These are phyloP conservation scores for Dipodomys merriami DNA, from an alignment of 2,113 vertebrate species.

Conservation along the genomic window DNA sequence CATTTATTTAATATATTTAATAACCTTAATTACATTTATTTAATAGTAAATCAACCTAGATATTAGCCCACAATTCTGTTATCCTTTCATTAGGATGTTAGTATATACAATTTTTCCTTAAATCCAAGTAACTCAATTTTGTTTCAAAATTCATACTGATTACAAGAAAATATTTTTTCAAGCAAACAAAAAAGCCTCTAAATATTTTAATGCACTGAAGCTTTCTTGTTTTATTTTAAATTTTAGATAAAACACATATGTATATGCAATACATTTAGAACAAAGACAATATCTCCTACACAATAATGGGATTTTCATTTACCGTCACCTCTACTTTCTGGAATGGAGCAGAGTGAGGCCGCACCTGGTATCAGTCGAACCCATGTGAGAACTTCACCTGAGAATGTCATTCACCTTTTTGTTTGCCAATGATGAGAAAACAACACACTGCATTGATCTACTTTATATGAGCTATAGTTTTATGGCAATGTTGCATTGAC, in stretches of 20 bases:
- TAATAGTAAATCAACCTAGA: background rate
- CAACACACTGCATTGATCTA: background rate
- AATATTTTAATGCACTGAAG: no score
- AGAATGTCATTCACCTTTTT: background rate
- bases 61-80: background rate
- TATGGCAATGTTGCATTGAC: background rate
- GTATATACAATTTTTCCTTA: background rate
- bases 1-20: background rate
- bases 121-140: constrained; percentile 17
- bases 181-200: no score
- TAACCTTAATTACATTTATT: background rate
- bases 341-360: background rate
- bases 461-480: background rate
- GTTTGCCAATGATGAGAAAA: background rate
- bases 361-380: background rate
- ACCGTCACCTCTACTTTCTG: background rate
- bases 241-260: background rate
- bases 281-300: background rate
- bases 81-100: no score
- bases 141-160: background rate
- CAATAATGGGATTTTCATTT: background rate
- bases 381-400: fast-evolving
- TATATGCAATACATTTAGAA: background rate
- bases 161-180: no score
- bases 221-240: background rate